Evolutionary conservation across 2,888 invertebrate species (phyloP).

Genomic region (Phengaris alcon): DNA sequence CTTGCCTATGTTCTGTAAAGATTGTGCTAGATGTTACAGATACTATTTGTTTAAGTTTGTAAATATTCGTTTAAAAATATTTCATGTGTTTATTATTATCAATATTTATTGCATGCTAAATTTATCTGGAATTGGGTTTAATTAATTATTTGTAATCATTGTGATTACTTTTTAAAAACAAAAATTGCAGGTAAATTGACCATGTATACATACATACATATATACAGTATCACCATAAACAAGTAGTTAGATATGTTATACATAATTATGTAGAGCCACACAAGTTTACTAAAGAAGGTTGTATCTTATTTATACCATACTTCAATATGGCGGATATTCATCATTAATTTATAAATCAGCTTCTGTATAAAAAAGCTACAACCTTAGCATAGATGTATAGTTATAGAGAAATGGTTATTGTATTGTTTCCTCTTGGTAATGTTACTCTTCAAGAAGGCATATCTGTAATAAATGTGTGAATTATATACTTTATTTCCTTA

Average conservation of each 20-base stretch:
- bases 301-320: neutral
- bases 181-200: neutral
- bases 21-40: neutral
- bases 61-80: slow-evolving; percentile 4
- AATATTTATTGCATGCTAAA: neutral
- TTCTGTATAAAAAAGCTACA: neutral
- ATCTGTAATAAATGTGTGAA: slow-evolving; percentile 79
- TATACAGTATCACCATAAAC: neutral
- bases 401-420: slow-evolving; percentile 51
- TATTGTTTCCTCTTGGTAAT: slow-evolving; percentile 68
- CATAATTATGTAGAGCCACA: neutral
- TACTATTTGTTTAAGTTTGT: neutral
- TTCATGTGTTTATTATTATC: neutral
- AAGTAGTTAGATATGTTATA: neutral
- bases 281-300: neutral
- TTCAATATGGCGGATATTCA: neutral
- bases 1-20: neutral
- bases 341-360: neutral
- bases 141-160: neutral
- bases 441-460: slow-evolving; percentile 73
- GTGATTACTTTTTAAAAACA: neutral
- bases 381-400: slow-evolving; percentile 32
- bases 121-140: neutral
- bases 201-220: neutral
- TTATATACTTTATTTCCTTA: slow-evolving; percentile 53